Conservation (phyloP, 1,140 invertebrate species). For the Drosophila ananassae region DNA sequence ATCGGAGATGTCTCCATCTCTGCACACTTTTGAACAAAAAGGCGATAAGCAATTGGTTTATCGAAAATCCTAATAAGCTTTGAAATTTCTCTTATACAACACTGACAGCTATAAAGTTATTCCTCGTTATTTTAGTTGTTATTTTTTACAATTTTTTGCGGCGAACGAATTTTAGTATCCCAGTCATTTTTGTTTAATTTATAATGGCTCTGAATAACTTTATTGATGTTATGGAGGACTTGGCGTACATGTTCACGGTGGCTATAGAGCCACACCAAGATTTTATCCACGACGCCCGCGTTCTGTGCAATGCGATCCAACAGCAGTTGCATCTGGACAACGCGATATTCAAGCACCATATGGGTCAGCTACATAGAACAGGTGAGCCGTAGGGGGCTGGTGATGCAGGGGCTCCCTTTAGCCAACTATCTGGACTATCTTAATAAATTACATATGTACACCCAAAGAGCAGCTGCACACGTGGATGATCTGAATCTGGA, state of each 20-base stretch:
- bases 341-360: slow-evolving; percentile 10
- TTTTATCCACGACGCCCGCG: slow-evolving; percentile 13
- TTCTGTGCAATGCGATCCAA: neutral
- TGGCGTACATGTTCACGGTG: slow-evolving; percentile 6
- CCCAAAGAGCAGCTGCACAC: slow-evolving; percentile 25
- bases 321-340: neutral
- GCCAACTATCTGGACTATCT: neutral
- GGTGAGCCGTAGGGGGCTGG: neutral
- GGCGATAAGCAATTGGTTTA: neutral
- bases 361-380: neutral
- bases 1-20: too few relatives aligned
- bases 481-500: slow-evolving; percentile 27
- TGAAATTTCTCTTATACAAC: neutral
- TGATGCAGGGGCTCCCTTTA: neutral
- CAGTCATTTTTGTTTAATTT: neutral
- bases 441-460: too few relatives aligned
- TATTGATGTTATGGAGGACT: neutral
- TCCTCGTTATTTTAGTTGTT: neutral
- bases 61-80: neutral
- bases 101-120: neutral
- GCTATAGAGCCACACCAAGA: neutral
- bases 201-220: neutral
- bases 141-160: neutral
- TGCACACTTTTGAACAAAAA: neutral
- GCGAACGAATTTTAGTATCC: neutral